These are phyloP conservation scores for Chironomus tepperi DNA, from an alignment of 1,140 invertebrate species.

Conservation along the genomic window DNA sequence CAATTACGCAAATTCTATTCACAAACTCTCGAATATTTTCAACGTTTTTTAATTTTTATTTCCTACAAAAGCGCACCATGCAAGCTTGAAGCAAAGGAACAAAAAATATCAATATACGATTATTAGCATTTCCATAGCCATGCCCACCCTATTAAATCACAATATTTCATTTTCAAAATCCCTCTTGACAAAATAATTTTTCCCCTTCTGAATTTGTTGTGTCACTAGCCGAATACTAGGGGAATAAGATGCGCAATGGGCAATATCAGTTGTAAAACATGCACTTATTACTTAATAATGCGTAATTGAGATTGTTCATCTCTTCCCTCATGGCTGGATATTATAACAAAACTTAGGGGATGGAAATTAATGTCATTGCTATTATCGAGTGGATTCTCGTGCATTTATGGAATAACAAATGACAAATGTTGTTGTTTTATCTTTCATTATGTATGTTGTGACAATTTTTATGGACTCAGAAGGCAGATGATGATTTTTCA, in stretches of 20 bases:
- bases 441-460: too few relatives aligned
- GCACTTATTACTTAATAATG: conserved; percentile 14
- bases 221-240: too few relatives aligned
- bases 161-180: neutral
- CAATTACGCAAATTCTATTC: too few relatives aligned
- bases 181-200: neutral
- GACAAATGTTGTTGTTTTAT: neutral
- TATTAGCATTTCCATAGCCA: neutral
- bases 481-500: neutral
- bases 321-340: neutral
- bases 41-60: too few relatives aligned
- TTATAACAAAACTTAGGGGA: neutral
- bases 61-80: too few relatives aligned
- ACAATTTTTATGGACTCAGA: too few relatives aligned
- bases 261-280: conserved; percentile 1
- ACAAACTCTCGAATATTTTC: too few relatives aligned
- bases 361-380: neutral
- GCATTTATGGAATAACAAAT: neutral
- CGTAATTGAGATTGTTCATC: conserved; percentile 1
- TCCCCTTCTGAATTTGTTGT: neutral
- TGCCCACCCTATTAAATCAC: conserved; percentile 1
- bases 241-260: neutral
- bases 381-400: neutral
- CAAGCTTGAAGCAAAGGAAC: too few relatives aligned
- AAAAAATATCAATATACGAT: too few relatives aligned